Evolutionary conservation across 2,888 invertebrate species (phyloP).

Genomic region (Polyommatus icarus): DNA sequence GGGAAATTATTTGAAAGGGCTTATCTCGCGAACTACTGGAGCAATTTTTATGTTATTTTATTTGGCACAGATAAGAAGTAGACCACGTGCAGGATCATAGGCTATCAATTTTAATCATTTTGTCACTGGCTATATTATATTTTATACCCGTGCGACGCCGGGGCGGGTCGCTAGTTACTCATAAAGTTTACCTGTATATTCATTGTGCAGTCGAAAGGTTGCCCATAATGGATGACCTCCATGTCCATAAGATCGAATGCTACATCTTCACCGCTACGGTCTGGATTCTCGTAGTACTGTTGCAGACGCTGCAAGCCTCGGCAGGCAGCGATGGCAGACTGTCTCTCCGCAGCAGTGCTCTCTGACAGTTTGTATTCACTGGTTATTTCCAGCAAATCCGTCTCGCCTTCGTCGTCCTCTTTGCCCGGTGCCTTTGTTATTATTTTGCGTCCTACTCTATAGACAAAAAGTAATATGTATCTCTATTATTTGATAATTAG

Average conservation of each 20-base stretch:
- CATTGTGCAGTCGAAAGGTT: conserved; percentile 84
- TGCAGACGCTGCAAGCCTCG: conserved; percentile 82
- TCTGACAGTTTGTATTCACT: conserved; percentile 83
- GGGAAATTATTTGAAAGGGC: too few relatives aligned
- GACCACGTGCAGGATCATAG: too few relatives aligned
- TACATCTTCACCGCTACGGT: conserved; percentile 82
- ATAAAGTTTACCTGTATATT: conserved; percentile 78
- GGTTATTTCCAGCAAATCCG: conserved; percentile 84
- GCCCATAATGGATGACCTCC: conserved; percentile 83
- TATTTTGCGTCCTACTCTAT: conserved; percentile 84
- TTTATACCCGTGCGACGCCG: too few relatives aligned
- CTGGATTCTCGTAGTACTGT: conserved; percentile 81
- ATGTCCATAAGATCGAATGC: conserved; percentile 84
- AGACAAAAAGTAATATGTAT: conserved; percentile 34
- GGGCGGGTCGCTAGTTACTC: too few relatives aligned
- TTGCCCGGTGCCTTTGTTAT: conserved; percentile 83
- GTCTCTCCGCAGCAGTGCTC: conserved; percentile 83
- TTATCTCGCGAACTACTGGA: too few relatives aligned
- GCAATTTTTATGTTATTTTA: too few relatives aligned
- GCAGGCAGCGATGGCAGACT: conserved; percentile 84
- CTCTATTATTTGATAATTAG: not conserved
- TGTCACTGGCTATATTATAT: too few relatives aligned
- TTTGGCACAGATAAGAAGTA: too few relatives aligned
- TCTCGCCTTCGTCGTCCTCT: conserved; percentile 83
- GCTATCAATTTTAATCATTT: too few relatives aligned